Base-by-base conservation (phyloP, 2,888 invertebrate genomes). In the Pycnomerus fuliginosus region DNA sequence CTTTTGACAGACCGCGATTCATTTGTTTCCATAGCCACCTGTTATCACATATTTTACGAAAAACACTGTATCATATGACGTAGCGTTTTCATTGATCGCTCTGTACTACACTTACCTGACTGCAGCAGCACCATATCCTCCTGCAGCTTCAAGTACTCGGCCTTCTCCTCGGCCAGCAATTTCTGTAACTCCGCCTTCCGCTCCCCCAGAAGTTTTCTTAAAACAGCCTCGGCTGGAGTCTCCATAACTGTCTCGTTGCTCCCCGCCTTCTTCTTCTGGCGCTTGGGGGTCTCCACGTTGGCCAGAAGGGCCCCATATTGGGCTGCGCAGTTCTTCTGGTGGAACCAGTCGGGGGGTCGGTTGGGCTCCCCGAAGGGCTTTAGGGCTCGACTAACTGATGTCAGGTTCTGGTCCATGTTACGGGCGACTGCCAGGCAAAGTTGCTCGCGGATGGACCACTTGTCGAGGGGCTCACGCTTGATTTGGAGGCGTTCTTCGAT, bases 331-430 rank as follows among this genome's bases (percentile, higher is more conserved):
- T 85, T 85, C 70, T 87, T 89, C 65, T 90, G 91, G 0, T 91
- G 91, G 66, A 92, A 94, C 92, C 90, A 94, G 64, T 89, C 94
- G 0, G 78, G 73, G 0, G 86, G 89, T 43, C 90, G 75, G 56
- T 83, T 84, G 28, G 85, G 76, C 56, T 90, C 90, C 8, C 83
- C 83, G 54, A 87, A 84, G 8, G 87, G 81, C 74, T 87, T 87
- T 5, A 93, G 70, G 0, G 87, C 80, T 23, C 90, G 75, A 31
- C 90, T 90, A 1, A 92, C 91, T 1, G 90, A 85, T 78, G 90
- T 84, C 93, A 93, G 92, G 71, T 95, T 90, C 68, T 91, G 91
- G 68, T 93, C 92, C 0, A 92, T 92, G 61, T 86, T 88, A 62
- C 87, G 77, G 24, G 85, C 74, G 5, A 95, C 88, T 0, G 91